Conservation (phyloP, 2,888 invertebrate species). For the Pachycephus smyrnensis region DNA sequence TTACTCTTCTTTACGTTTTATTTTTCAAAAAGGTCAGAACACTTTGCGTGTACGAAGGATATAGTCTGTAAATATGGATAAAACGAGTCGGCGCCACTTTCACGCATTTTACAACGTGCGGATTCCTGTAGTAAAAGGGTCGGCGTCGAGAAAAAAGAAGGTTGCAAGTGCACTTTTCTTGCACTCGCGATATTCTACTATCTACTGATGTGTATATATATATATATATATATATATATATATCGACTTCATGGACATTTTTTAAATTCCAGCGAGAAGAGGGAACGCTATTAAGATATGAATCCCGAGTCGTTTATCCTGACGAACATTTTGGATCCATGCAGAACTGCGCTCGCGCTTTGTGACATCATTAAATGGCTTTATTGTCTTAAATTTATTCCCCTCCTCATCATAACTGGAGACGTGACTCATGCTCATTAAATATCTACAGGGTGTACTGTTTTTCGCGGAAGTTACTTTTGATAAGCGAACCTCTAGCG, state of each 20-base stretch:
- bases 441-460: neutral
- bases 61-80: neutral
- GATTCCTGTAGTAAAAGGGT: neutral
- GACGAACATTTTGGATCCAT: neutral
- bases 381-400: constrained; percentile 50
- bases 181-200: neutral
- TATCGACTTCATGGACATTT: neutral
- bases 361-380: constrained; percentile 37
- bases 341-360: constrained; percentile 18
- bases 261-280: neutral
- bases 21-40: neutral
- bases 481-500: neutral
- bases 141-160: neutral
- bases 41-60: neutral
- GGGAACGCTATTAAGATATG: neutral
- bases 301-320: neutral
- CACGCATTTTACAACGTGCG: neutral
- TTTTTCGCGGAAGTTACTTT: neutral
- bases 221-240: neutral
- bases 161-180: neutral
- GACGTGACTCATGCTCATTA: constrained; percentile 44
- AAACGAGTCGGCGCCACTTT: neutral
- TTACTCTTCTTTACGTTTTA: constrained; percentile 28
- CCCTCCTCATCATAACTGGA: constrained; percentile 35
- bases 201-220: neutral